These are phyloP conservation scores for Poecilia wingei DNA, from an alignment of 2,797 vertebrate species.

Conservation along the genomic window DNA sequence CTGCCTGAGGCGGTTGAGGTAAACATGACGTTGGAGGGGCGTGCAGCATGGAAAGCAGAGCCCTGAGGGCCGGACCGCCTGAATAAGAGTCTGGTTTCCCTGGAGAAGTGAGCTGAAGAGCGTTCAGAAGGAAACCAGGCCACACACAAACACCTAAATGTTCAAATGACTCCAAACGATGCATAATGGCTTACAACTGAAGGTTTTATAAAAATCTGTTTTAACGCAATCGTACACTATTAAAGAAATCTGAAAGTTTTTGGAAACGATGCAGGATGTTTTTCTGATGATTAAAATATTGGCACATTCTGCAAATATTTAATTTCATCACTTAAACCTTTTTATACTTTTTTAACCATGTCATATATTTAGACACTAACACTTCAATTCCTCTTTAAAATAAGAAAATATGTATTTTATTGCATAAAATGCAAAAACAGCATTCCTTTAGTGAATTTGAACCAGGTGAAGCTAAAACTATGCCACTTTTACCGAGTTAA, in stretches of 20 bases:
- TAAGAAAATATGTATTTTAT: no score
- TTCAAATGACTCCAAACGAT: background rate
- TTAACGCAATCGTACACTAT: background rate
- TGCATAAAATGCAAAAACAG: no score
- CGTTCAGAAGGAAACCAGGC: constrained; percentile 42
- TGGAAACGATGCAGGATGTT: background rate
- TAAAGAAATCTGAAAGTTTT: background rate
- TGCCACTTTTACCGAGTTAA: no score
- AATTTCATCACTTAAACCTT: no score
- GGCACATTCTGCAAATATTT: no score
- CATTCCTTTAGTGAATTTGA: no score
- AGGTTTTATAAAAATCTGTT: background rate
- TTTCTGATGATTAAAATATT: background rate
- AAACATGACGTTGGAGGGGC: constrained; percentile 31
- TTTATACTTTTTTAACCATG: no score
- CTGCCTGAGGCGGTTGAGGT: constrained; percentile 23
- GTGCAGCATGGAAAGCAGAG: constrained; percentile 55
- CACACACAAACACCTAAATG: constrained; percentile 15
- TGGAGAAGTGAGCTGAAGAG: constrained; percentile 61
- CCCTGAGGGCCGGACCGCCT: constrained; percentile 58
- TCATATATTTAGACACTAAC: no score
- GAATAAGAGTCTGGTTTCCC: constrained; percentile 71
- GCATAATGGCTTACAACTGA: background rate
- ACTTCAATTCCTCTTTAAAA: no score
- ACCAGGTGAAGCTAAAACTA: no score